Evolutionary conservation across 2,888 invertebrate species (phyloP).

Genomic region (Bombylius major): DNA sequence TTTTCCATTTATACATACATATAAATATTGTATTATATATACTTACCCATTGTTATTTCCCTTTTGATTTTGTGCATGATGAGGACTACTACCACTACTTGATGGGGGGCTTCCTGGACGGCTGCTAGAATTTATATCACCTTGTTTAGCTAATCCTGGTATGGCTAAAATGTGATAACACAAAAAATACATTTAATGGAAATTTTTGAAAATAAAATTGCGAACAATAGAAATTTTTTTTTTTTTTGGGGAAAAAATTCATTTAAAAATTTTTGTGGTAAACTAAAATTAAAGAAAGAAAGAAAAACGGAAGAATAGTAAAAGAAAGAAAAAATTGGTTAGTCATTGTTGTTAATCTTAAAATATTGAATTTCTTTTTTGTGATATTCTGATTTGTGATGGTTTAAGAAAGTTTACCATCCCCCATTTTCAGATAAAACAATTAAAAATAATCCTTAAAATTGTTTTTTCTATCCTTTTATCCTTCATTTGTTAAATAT

Average conservation of each 20-base stretch:
- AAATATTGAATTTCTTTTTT: too few relatives aligned
- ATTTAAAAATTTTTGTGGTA: too few relatives aligned
- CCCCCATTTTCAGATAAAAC: neutral
- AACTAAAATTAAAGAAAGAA: neutral
- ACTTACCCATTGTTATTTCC: conserved; percentile 34
- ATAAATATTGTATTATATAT: neutral
- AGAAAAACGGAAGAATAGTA: neutral
- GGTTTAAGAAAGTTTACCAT: neutral
- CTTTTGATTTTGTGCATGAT: conserved; percentile 8
- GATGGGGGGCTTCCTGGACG: conserved; percentile 39
- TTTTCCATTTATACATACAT: neutral
- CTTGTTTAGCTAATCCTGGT: conserved; percentile 50
- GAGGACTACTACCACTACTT: conserved; percentile 24
- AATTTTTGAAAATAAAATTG: too few relatives aligned
- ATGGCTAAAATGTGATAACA: conserved; percentile 22
- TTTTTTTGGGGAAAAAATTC: too few relatives aligned
- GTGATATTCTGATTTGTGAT: too few relatives aligned
- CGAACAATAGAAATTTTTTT: too few relatives aligned
- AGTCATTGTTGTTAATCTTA: too few relatives aligned
- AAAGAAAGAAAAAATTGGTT: neutral
- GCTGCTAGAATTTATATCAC: conserved; percentile 40
- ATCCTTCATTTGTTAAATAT: neutral
- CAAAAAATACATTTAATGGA: neutral
- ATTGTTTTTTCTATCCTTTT: neutral
- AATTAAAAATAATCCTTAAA: neutral